These are phyloP conservation scores for Flexamia atlantica DNA, from an alignment of 2,888 invertebrate genomes.

Conservation along the genomic window DNA sequence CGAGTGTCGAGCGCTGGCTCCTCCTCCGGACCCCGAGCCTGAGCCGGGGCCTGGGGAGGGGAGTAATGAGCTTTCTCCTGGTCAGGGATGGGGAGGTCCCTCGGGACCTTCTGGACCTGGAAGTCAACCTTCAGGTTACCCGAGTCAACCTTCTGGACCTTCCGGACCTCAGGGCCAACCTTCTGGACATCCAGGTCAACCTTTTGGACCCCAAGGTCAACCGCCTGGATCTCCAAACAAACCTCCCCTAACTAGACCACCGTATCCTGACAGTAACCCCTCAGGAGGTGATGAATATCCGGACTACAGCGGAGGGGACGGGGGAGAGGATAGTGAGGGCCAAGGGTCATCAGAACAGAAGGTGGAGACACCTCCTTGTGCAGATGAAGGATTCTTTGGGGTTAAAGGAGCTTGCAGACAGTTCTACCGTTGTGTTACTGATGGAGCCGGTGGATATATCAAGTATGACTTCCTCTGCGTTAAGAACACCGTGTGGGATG, in stretches of 20 bases:
- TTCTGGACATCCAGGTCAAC: slow-evolving; percentile 17
- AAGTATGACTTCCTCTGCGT: slow-evolving; percentile 78
- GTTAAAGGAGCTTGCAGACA: slow-evolving; percentile 73
- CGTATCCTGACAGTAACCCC: slow-evolving; percentile 47
- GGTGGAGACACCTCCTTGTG: slow-evolving; percentile 67
- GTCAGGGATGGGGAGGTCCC: neutral
- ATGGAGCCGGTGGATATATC: slow-evolving; percentile 72
- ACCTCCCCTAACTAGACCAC: neutral
- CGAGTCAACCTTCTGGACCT: neutral
- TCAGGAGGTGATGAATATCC: slow-evolving; percentile 39
- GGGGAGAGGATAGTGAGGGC: neutral
- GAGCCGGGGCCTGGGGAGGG: slow-evolving; percentile 36
- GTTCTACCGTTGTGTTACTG: slow-evolving; percentile 74
- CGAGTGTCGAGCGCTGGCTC: slow-evolving; percentile 77
- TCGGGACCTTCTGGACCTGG: neutral
- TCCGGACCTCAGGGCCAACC: slow-evolving; percentile 45
- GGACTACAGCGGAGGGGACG: neutral
- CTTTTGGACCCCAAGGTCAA: slow-evolving; percentile 16
- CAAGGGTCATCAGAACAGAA: slow-evolving; percentile 19
- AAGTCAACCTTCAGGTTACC: slow-evolving; percentile 7
- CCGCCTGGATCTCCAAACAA: slow-evolving; percentile 38
- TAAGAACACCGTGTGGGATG: slow-evolving; percentile 79
- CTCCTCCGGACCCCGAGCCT: slow-evolving; percentile 57
- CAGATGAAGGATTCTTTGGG: slow-evolving; percentile 70
- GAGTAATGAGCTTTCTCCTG: slow-evolving; percentile 36